These are phyloP conservation scores for Nycticorax nycticorax DNA, from an alignment of 2,113 vertebrate species.

Conservation along the genomic window DNA sequence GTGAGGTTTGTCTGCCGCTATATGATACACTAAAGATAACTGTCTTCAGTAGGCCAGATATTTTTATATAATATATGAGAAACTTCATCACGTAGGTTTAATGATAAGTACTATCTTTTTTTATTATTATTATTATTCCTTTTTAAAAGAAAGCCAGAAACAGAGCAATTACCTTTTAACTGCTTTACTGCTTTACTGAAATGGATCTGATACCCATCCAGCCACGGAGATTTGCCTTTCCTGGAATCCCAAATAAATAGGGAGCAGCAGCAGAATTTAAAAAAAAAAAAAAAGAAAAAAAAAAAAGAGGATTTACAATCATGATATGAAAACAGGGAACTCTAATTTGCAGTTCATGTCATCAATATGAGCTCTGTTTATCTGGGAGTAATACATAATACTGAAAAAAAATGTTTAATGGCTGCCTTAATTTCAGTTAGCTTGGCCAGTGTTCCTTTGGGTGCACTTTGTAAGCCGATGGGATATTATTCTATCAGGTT, in stretches of 20 bases:
- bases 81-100: not conserved
- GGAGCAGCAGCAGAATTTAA: not conserved
- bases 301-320: not conserved
- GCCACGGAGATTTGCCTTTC: not conserved
- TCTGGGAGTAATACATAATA: conserved; percentile 27
- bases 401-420: not conserved
- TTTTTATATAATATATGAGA: not conserved
- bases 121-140: not conserved
- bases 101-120: too few relatives aligned
- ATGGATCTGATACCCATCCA: not conserved
- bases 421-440: conserved; percentile 15
- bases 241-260: not conserved
- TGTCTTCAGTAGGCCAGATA: not conserved
- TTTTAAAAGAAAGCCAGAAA: not conserved
- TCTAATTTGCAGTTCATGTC: conserved; percentile 28
- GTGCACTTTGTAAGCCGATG: not conserved
- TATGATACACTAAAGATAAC: not conserved
- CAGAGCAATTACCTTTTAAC: not conserved
- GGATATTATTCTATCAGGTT: not conserved
- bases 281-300: too few relatives aligned
- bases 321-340: not conserved
- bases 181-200: not conserved
- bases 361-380: conserved; percentile 30
- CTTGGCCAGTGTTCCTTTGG: not conserved
- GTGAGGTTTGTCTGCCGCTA: not conserved